These are phyloP conservation scores for Darevskia nairensis DNA, from an alignment of 2,797 vertebrate genomes.

Conservation along the genomic window DNA sequence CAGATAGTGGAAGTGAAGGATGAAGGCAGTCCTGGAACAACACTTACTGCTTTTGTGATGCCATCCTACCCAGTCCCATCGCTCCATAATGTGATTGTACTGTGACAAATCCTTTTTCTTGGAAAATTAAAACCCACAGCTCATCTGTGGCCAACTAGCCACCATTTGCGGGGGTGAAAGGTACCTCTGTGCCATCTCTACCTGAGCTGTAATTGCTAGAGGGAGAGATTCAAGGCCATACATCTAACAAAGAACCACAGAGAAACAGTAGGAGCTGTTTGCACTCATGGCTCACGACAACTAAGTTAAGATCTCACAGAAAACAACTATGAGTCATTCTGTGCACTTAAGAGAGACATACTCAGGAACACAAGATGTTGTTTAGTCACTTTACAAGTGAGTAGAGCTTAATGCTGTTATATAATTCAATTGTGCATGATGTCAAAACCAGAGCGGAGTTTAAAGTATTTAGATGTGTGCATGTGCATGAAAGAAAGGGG, in stretches of 20 bases:
- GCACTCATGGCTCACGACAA: neutral
- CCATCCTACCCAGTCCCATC: neutral
- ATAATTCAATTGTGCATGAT: neutral
- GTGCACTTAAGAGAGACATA: too few relatives aligned
- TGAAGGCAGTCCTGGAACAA: neutral
- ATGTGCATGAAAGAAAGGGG: neutral
- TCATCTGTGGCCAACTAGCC: neutral
- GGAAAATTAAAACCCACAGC: neutral
- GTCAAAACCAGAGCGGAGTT: neutral
- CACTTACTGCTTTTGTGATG: conserved; percentile 1
- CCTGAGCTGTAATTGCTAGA: neutral
- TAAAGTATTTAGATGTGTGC: neutral
- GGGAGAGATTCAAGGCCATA: neutral
- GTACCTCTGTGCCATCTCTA: neutral
- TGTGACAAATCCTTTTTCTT: neutral
- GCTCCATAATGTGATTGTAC: neutral
- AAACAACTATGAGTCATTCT: neutral
- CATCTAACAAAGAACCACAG: neutral
- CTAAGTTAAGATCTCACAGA: neutral
- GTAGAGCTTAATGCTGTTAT: neutral
- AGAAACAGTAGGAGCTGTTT: neutral
- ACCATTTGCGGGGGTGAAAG: neutral
- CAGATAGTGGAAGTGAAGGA: conserved; percentile 2
- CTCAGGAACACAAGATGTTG: neutral
- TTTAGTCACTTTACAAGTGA: neutral